phyloP scores from a whole-genome alignment of 2,888 invertebrate genomes.

The Melinaea marsaeus region DNA sequence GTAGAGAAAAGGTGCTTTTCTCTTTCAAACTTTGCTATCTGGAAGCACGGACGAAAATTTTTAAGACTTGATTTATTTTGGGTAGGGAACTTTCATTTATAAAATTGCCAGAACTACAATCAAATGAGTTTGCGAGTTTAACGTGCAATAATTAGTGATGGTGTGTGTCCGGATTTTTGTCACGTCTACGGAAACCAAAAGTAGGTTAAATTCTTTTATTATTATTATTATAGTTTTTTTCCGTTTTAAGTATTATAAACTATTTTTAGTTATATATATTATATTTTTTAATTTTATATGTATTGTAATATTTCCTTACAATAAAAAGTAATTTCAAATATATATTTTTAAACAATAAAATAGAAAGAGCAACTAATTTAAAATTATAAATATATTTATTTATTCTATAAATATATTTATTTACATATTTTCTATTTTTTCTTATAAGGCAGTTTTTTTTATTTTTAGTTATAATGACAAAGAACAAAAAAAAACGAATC shows the following conservation, averaged over 20 bases:
- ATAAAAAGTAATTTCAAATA: no score
- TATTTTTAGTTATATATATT: background rate
- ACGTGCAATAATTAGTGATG: slow-evolving; percentile 36
- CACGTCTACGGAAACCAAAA: slow-evolving; percentile 22
- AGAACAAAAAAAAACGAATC: no score
- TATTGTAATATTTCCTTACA: no score
- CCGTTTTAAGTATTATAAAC: no score
- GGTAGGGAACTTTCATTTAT: slow-evolving; percentile 26
- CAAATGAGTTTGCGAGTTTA: slow-evolving; percentile 39
- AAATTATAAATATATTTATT: no score
- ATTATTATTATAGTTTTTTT: background rate
- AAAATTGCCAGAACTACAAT: slow-evolving; percentile 30
- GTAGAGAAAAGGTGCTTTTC: slow-evolving; percentile 46
- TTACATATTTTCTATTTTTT: no score
- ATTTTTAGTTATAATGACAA: no score
- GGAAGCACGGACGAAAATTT: slow-evolving; percentile 36
- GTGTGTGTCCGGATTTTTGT: slow-evolving; percentile 20
- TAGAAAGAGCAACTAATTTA: no score
- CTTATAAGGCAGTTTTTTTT: no score
- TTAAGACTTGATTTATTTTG: slow-evolving; percentile 11
- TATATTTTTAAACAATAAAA: no score
- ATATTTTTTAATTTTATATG: no score
- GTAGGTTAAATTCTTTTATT: slow-evolving; percentile 19
- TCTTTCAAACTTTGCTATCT: slow-evolving; percentile 50
- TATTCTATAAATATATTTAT: no score